Conservation (phyloP, 2,113 vertebrate genomes). For the Cyanocitta stelleri region DNA sequence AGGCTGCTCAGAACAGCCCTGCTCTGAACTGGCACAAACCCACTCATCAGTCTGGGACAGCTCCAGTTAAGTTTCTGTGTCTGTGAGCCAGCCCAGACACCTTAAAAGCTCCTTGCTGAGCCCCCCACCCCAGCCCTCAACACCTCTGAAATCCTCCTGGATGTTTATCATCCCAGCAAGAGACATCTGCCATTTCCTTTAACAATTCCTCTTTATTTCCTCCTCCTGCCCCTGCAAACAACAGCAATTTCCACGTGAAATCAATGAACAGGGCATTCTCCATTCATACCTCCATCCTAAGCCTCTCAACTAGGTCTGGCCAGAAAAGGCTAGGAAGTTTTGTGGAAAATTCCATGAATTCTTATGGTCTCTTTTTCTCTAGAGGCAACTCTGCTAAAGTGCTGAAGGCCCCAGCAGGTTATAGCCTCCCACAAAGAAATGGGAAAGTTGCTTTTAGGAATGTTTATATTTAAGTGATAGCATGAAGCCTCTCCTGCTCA, state of each 20-base stretch:
- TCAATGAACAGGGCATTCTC: background rate
- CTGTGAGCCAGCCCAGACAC: background rate
- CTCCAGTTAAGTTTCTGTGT: background rate
- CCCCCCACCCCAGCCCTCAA: background rate
- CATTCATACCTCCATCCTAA: background rate
- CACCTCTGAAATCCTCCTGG: background rate
- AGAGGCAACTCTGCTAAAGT: background rate
- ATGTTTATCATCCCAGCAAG: background rate
- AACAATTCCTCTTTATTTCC: background rate
- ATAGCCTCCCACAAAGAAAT: conserved; percentile 1
- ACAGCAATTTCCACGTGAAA: background rate
- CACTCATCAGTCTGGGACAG: background rate
- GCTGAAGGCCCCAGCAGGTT: conserved; percentile 21
- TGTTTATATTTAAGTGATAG: conserved; percentile 37
- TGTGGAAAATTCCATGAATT: conserved; percentile 27
- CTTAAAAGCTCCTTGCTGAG: background rate
- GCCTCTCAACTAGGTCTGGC: background rate
- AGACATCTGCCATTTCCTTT: background rate
- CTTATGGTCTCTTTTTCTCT: background rate
- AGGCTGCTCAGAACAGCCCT: background rate
- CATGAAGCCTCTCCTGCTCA: background rate
- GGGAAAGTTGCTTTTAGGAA: conserved; percentile 22
- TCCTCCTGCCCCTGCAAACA: background rate
- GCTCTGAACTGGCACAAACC: background rate
- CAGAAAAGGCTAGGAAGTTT: background rate